Evolutionary conservation across 2,888 invertebrate genomes (phyloP).

Genomic region (Chelonus formosanus): DNA sequence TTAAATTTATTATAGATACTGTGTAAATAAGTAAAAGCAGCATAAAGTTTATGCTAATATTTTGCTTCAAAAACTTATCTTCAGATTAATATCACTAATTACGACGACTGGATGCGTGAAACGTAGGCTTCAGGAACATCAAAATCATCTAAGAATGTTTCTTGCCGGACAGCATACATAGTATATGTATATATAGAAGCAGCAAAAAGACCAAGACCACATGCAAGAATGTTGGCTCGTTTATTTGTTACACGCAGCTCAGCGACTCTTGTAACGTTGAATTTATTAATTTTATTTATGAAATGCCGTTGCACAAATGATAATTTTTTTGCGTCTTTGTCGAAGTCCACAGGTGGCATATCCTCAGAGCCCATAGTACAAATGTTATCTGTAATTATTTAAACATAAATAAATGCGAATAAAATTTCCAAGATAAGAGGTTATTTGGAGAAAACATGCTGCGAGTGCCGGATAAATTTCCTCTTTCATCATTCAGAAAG

Average conservation of each 20-base stretch:
- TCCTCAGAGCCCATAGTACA: constrained; percentile 57
- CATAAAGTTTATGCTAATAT: constrained; percentile 22
- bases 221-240: constrained; percentile 76
- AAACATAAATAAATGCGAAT: too few species aligned
- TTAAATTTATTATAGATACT: constrained; percentile 8
- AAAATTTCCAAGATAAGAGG: too few species aligned
- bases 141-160: constrained; percentile 93
- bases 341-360: constrained; percentile 69
- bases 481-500: too few species aligned
- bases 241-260: constrained; percentile 51
- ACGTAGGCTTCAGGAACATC: constrained; percentile 77
- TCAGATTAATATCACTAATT: too few species aligned
- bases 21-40: constrained; percentile 33
- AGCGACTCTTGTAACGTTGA: constrained; percentile 75
- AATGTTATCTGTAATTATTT: too few species aligned
- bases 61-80: background rate
- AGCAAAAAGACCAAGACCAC: constrained; percentile 65
- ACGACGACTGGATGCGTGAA: too few species aligned
- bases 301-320: constrained; percentile 77
- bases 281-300: constrained; percentile 80
- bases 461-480: too few species aligned
- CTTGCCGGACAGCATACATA: constrained; percentile 86
- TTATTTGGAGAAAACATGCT: too few species aligned
- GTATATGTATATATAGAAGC: constrained; percentile 86
- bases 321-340: constrained; percentile 58